Evolutionary conservation across 1,140 invertebrate genomes (phyloP), one percentile per base, ranked within the genome.

Genomic region (Campoletis sonorensis): DNA sequence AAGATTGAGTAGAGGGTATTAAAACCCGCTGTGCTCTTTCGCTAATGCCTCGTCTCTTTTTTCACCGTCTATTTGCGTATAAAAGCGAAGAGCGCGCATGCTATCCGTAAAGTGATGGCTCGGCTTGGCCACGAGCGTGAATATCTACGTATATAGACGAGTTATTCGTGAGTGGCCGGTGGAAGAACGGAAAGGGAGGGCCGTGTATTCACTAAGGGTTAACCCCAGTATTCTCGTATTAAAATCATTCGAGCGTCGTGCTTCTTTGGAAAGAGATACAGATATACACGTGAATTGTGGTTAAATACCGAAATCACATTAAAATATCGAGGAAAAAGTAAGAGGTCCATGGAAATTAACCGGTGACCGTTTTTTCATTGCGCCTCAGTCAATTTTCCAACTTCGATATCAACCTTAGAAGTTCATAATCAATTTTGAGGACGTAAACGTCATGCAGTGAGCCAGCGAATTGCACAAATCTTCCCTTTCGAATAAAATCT

Each of bases 141-240:
- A 33, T 37, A 76, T 81, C 51, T 75, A 49, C 23, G 45, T 45
- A 54, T 54, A 10, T 54, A 54, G 49, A 54, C 18, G 21, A 58
- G 54, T 23, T 61, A 78, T 78, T 79, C 58, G 54, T 61, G 78
- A 64, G 79, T 75, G 78, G 76, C 64, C 68, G 77, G 49, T 67
- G 61, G 49, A n/a, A 76, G 76, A 79, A 23, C 54, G 21, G 2
- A 61, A 68, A 82, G 81, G 79, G 72, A 79, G 61, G 81, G 33
- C 58, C 40, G 72, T 49, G 21, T 58, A 80, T 82, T 82, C 81
- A 82, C 67, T 58, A 61, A 70, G 61, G 79, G 72, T 77, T 82
- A 77, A 80, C 58, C 76, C 81, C 40, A 3, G 40, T 45, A 45
- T 45, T 45, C 40, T 45, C 40, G 8, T 45, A 33, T 58, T 58